Percentiles rank a stretch among this genome's conserved stretches.
Evolutionary conservation across 2,888 invertebrate genomes (phyloP).

Genomic region (Himalopsyche anomala): DNA sequence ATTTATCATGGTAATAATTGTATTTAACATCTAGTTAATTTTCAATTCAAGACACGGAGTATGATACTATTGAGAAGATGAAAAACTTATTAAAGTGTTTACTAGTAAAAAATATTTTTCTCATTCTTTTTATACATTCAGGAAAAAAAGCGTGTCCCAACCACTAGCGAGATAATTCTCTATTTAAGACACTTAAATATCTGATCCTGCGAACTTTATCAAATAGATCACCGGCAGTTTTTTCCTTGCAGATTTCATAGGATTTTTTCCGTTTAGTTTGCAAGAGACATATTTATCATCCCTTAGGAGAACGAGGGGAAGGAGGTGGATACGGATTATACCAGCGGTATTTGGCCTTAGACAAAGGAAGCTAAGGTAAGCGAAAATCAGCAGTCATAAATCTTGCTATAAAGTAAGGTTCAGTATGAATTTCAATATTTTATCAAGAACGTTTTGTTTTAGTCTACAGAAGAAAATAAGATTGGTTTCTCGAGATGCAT

Average conservation of each 20-base stretch:
- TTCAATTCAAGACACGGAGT: too few species aligned
- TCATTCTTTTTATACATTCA: too few species aligned
- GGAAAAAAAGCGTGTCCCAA: too few species aligned
- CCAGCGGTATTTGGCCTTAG: conserved; percentile 26
- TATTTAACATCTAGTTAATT: too few species aligned
- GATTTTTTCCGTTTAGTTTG: conserved; percentile 37
- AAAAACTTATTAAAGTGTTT: too few species aligned
- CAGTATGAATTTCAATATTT: too few species aligned
- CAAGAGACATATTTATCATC: conserved; percentile 19
- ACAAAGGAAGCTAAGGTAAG: not conserved
- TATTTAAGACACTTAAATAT: conserved; percentile 2
- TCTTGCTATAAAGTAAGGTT: not conserved
- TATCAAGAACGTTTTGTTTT: too few species aligned
- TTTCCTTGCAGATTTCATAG: conserved; percentile 7
- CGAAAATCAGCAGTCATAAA: conserved; percentile 28
- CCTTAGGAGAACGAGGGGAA: not conserved
- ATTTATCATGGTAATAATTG: too few species aligned
- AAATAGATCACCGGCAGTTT: conserved; percentile 6
- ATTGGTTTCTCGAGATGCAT: too few species aligned
- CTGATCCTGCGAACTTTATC: not conserved
- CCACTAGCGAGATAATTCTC: not conserved
- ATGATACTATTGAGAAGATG: too few species aligned
- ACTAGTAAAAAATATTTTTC: too few species aligned
- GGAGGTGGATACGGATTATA: conserved; percentile 5
- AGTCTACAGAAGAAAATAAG: too few species aligned